phyloP scores from a whole-genome alignment of 2,888 invertebrate species.

The Melinaea menophilus region DNA sequence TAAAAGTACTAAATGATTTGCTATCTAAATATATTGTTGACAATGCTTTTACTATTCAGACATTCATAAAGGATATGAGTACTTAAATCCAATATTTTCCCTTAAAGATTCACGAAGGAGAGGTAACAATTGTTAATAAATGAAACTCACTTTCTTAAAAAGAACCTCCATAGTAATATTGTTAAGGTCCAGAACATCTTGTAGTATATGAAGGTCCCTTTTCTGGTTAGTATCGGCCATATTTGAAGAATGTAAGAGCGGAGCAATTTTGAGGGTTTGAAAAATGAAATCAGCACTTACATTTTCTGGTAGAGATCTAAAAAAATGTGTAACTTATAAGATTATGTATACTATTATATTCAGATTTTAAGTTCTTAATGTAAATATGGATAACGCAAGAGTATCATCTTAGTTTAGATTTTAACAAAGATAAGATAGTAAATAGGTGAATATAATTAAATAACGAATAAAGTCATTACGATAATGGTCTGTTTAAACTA shows the following conservation, averaged over 20 bases:
- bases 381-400: not conserved
- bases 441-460: not conserved
- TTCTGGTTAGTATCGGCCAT: slow-evolving; percentile 39
- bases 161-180: slow-evolving; percentile 48
- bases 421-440: not conserved
- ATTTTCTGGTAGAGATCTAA: slow-evolving; percentile 52
- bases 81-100: not conserved
- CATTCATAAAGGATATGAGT: too few relatives aligned
- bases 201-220: slow-evolving; percentile 44
- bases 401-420: not conserved
- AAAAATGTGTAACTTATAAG: slow-evolving; percentile 15
- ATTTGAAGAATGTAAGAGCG: slow-evolving; percentile 52
- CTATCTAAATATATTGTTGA: too few relatives aligned
- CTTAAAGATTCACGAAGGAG: not conserved
- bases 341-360: not conserved
- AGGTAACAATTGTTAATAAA: not conserved
- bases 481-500: not conserved
- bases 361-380: not conserved
- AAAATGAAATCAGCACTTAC: slow-evolving; percentile 56
- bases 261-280: slow-evolving; percentile 47
- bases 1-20: too few relatives aligned
- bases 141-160: slow-evolving; percentile 47
- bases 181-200: slow-evolving; percentile 58
- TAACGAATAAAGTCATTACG: not conserved
- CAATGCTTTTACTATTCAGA: too few relatives aligned